phyloP scores from a whole-genome alignment of 2,113 vertebrate species.

The Mormoops blainvillei region DNA sequence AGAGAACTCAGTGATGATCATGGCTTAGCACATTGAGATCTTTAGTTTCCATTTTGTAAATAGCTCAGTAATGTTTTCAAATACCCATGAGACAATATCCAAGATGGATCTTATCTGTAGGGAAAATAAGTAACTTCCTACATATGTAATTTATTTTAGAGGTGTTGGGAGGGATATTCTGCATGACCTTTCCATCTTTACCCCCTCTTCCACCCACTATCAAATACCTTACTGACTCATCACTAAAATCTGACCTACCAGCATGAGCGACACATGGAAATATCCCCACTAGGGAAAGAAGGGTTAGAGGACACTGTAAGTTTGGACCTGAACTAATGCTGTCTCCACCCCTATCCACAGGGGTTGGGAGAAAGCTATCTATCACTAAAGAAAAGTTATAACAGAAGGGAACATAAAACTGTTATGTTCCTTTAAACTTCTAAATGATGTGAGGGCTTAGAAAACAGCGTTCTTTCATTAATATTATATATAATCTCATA shows the following conservation, averaged over 20 bases:
- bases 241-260: neutral
- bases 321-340: neutral
- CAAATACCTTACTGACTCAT: neutral
- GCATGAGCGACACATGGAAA: neutral
- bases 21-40: neutral
- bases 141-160: neutral
- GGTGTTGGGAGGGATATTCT: neutral
- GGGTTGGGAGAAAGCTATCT: neutral
- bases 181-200: neutral
- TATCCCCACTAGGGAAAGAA: too few relatives aligned
- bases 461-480: neutral
- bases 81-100: neutral
- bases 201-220: accelerated
- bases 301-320: neutral
- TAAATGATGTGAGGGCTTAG: neutral
- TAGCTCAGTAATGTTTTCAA: neutral
- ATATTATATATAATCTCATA: neutral
- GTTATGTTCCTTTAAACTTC: neutral
- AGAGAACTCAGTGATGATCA: neutral
- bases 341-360: neutral
- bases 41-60: neutral
- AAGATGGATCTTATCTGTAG: neutral
- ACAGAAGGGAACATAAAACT: neutral
- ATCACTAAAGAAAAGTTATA: neutral
- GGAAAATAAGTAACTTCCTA: neutral